phyloP scores from a whole-genome alignment of 2,113 vertebrate species.

The Isurus oxyrinchus region DNA sequence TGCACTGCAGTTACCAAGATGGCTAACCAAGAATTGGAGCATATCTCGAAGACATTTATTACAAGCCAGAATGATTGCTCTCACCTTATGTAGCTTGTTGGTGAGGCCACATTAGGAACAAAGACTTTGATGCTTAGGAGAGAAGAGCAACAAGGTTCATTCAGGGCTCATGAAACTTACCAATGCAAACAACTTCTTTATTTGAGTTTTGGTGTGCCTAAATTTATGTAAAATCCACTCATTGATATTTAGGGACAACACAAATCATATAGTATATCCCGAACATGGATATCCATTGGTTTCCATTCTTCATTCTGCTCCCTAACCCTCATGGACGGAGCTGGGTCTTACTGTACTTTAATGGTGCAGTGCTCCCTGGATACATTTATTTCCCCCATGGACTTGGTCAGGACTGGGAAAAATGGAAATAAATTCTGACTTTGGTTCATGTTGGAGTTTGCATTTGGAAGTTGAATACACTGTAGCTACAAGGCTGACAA shows the following conservation, averaged over 20 bases:
- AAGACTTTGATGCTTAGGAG: background rate
- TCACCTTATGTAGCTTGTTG: background rate
- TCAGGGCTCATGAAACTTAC: background rate
- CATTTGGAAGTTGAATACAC: background rate
- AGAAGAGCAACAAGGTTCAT: background rate
- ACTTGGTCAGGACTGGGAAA: background rate
- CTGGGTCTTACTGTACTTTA: background rate
- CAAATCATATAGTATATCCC: background rate
- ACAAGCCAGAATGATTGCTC: background rate
- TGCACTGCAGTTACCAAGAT: background rate
- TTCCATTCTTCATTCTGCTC: background rate
- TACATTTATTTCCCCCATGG: background rate
- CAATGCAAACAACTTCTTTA: background rate
- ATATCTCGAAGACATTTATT: background rate
- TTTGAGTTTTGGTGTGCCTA: background rate
- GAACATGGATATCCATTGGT: background rate
- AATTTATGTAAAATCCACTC: background rate
- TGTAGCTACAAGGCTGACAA: background rate
- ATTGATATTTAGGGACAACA: background rate
- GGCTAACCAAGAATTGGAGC: background rate
- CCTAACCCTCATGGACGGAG: background rate
- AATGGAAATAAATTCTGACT: background rate
- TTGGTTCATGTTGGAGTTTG: background rate
- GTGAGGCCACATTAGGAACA: background rate
- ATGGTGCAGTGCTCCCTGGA: background rate